phyloP scores from a whole-genome alignment of 2,797 vertebrate species.

The Ambastaia sidthimunki region DNA sequence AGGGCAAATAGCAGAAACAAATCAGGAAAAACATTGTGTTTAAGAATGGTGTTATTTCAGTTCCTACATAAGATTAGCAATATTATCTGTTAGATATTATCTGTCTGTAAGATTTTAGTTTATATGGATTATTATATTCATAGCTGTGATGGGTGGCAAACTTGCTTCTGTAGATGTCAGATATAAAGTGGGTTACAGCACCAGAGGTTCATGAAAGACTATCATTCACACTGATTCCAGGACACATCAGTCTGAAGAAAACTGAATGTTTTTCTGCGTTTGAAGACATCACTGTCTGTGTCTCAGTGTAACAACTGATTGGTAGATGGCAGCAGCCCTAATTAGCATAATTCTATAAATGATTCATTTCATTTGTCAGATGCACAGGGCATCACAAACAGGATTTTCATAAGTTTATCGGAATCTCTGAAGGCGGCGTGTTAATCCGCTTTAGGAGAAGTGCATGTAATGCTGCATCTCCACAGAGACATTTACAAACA shows the following conservation, averaged over 20 bases:
- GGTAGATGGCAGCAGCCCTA: background rate
- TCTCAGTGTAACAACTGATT: background rate
- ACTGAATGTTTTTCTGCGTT: background rate
- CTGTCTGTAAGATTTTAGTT: too few species aligned
- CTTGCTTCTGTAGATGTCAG: background rate
- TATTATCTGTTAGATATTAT: too few species aligned
- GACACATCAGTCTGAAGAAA: background rate
- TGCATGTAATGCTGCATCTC: constrained; percentile 60
- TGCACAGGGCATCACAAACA: constrained; percentile 35
- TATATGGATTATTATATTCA: too few species aligned
- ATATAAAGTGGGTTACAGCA: background rate
- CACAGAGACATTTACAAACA: constrained; percentile 61
- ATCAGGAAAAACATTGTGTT: too few species aligned
- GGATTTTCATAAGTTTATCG: constrained; percentile 61
- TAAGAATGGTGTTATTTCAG: too few species aligned
- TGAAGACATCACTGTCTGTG: constrained; percentile 1
- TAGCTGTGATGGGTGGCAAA: too few species aligned
- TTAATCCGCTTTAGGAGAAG: constrained; percentile 76
- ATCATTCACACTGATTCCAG: background rate
- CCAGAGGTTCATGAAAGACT: too few species aligned
- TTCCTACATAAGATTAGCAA: too few species aligned
- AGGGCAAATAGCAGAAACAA: too few species aligned
- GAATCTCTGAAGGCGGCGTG: constrained; percentile 49
- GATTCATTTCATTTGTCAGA: constrained; percentile 33
- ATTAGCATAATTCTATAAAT: constrained; percentile 29